Evolutionary conservation across 2,797 vertebrate genomes (phyloP).

Genomic region (Aplochiton taeniatus): DNA sequence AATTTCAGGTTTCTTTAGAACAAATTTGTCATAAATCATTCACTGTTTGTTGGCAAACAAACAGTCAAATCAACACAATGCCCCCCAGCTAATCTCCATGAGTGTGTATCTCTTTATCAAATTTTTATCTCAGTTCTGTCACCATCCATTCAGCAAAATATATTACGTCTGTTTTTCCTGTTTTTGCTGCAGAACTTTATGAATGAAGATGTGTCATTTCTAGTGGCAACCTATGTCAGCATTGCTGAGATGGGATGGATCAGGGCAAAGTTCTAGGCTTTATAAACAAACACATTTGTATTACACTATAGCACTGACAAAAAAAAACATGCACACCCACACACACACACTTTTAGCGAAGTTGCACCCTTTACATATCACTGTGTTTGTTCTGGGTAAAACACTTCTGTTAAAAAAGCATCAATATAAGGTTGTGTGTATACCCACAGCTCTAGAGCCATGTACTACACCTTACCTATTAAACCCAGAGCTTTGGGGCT

Average conservation of each 20-base stretch:
- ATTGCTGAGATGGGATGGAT: constrained; percentile 19
- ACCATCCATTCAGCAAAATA: background rate
- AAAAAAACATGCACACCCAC: constrained; percentile 14
- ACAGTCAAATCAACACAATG: background rate
- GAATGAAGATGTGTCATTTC: constrained; percentile 51
- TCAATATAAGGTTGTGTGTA: background rate
- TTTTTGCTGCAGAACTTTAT: constrained; percentile 6
- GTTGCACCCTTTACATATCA: constrained; percentile 35
- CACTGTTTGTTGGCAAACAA: background rate
- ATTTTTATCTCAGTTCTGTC: constrained; percentile 25
- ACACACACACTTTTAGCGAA: constrained; percentile 10
- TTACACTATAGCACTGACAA: background rate
- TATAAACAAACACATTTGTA: constrained; percentile 4
- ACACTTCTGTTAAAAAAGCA: too few relatives aligned
- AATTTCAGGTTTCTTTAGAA: too few relatives aligned
- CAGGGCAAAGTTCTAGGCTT: constrained; percentile 28
- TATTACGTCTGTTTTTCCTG: background rate
- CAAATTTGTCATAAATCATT: background rate
- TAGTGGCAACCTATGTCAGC: constrained; percentile 20
- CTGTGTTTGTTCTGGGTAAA: constrained; percentile 32
- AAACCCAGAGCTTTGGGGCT: too few relatives aligned
- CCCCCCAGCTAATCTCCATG: background rate
- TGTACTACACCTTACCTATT: too few relatives aligned
- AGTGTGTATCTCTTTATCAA: background rate
- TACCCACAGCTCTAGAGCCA: background rate